Base-by-base conservation (phyloP, 2,113 vertebrate genomes). In the Charadrius vociferus region DNA sequence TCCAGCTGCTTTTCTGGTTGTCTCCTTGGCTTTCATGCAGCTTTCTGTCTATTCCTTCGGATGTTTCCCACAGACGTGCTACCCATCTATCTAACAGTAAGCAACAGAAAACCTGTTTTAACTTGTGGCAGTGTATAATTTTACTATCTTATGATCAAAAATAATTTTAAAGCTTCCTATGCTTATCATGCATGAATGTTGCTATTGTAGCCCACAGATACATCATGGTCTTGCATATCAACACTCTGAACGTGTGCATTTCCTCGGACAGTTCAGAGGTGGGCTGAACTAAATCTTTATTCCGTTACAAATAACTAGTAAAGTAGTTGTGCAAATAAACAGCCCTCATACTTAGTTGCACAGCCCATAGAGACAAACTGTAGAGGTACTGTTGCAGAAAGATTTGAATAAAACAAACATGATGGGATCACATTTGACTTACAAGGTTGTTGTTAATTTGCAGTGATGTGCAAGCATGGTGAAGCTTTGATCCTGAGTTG, bases 1-100 rank as follows among this genome's bases (percentile, higher is more conserved):
- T 95, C 87, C 87, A 95, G 85, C 85, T 91, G 87, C 73, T 96
- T 91, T 91, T 90, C 70, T 91, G 73, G 87, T 94, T 72, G 66
- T 80, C 87, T 88, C 29, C 36, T 85, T 73, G 36, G 78, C 58
- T 97, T 91, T 88, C 49, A 53, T 4, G 12, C 61, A 94, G 78
- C 49, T 95, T 95, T 93, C 71, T 88, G 56, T 80, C 73, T 96
- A 0, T 65, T 96, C 58, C 71, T 92, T 70, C 1, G 3, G 90
- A 91, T 96, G 49, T 71, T 94, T 94, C 85, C 58, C 53, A 21
- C 66, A 73, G 66, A 68, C 5, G 2, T 77, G 62, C 62, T 49
- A 85, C 85, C 91, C 43, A 58, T 95, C 39, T n/a, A 43, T 93
- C 56, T 86, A 50, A 41, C 53, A 81, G 77, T 34, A 62, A 93